Conservation (phyloP, 2,113 vertebrate genomes). For the Pandion haliaetus region DNA sequence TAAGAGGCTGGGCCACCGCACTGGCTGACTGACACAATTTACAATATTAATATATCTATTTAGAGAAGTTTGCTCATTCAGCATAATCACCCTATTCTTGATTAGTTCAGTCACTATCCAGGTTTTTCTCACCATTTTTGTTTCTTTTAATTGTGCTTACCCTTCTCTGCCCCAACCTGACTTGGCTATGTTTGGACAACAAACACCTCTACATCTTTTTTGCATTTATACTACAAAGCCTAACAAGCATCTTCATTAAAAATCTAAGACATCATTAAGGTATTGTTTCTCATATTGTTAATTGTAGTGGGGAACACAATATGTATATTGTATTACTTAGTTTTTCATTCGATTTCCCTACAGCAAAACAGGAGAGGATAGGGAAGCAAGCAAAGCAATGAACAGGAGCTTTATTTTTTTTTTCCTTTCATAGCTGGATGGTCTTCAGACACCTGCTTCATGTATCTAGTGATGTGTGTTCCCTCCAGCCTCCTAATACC, state of each 20-base stretch:
- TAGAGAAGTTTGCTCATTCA: not conserved
- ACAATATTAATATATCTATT: not conserved
- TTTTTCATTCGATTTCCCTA: not conserved
- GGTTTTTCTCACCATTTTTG: not conserved
- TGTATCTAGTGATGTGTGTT: not conserved
- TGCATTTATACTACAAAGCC: not conserved
- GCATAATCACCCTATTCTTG: not conserved
- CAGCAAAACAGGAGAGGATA: not conserved
- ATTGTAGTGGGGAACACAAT: not conserved
- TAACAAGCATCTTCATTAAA: slow-evolving; percentile 1
- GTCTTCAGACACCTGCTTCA: not conserved
- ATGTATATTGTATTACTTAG: not conserved
- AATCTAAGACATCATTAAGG: not conserved
- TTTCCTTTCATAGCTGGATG: not conserved
- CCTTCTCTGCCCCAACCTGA: not conserved
- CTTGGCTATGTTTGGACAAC: not conserved
- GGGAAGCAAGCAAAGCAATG: not conserved
- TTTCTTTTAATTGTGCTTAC: not conserved
- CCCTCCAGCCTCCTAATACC: not conserved
- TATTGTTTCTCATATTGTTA: not conserved
- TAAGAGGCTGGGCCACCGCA: not conserved
- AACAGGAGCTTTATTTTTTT: not conserved
- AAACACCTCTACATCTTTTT: not conserved
- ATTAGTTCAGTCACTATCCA: not conserved
- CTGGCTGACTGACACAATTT: not conserved